These are phyloP conservation scores for Sesamia inferens DNA, from an alignment of 2,888 invertebrate species.

Conservation along the genomic window DNA sequence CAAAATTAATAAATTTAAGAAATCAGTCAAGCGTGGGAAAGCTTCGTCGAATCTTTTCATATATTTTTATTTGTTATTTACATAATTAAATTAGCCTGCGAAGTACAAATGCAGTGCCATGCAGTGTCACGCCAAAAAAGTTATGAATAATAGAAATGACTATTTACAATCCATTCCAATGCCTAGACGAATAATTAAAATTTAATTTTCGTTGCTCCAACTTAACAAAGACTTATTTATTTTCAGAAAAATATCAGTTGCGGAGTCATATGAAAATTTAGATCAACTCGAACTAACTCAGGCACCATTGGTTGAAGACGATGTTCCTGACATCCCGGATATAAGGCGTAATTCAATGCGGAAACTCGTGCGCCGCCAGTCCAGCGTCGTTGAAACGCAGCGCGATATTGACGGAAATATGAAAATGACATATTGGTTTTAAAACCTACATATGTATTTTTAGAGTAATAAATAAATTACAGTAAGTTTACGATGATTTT, in stretches of 20 bases:
- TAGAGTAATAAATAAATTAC: constrained; percentile 7
- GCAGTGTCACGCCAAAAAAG: not conserved
- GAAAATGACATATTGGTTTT: constrained; percentile 97
- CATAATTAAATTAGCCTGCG: too few species aligned
- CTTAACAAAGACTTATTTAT: not conserved
- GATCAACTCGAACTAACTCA: constrained; percentile 89
- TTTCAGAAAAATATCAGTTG: constrained; percentile 88
- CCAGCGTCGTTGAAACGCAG: constrained; percentile 95
- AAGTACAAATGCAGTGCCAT: too few species aligned
- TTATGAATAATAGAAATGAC: not conserved
- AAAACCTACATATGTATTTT: constrained; percentile 61
- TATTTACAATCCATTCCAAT: not conserved
- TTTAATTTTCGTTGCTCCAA: not conserved
- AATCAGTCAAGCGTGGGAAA: too few species aligned
- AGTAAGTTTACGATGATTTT: not conserved
- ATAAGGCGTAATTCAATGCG: constrained; percentile 91
- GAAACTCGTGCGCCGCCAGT: constrained; percentile 94
- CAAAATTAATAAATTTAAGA: too few species aligned
- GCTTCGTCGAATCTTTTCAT: too few species aligned
- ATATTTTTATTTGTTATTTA: too few species aligned
- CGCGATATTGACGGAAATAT: constrained; percentile 94
- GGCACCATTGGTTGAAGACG: constrained; percentile 76
- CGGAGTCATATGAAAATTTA: constrained; percentile 93
- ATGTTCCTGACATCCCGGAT: constrained; percentile 71
- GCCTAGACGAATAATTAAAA: not conserved